Conservation (phyloP, 2,888 invertebrate genomes). For the Listrodromus nycthemerus region DNA sequence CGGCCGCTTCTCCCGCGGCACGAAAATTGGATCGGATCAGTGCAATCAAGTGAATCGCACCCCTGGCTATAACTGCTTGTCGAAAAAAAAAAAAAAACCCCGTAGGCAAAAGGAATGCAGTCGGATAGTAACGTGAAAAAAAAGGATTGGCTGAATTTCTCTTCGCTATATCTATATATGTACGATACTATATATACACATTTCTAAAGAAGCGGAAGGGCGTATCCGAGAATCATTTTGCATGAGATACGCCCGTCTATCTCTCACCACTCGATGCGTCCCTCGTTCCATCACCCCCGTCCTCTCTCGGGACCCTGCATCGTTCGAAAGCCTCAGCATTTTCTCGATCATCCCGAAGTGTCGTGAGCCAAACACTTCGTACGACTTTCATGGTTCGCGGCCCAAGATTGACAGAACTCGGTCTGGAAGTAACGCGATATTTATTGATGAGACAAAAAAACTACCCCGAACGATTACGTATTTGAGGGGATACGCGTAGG, state of each 20-base stretch:
- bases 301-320: constrained; percentile 5
- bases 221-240: too few relatives aligned
- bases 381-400: constrained; percentile 2
- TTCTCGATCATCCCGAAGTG: constrained; percentile 44
- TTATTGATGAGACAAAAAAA: constrained; percentile 32
- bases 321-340: constrained; percentile 49
- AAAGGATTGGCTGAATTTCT: constrained; percentile 3
- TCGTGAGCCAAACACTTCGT: constrained; percentile 21
- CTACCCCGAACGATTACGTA: constrained; percentile 21
- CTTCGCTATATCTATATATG: constrained; percentile 10
- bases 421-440: constrained; percentile 38
- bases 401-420: constrained; percentile 7
- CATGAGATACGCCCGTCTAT: neutral
- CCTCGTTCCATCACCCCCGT: constrained; percentile 2
- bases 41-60: constrained; percentile 58
- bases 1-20: constrained; percentile 6
- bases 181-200: neutral
- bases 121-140: neutral
- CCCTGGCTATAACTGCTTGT: constrained; percentile 53
- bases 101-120: neutral
- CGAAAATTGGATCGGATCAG: constrained; percentile 52
- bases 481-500: neutral
- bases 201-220: too few relatives aligned
- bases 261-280: neutral
- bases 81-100: neutral